Conservation (phyloP, 2,888 invertebrate species). For the Tenthredo distinguenda region DNA sequence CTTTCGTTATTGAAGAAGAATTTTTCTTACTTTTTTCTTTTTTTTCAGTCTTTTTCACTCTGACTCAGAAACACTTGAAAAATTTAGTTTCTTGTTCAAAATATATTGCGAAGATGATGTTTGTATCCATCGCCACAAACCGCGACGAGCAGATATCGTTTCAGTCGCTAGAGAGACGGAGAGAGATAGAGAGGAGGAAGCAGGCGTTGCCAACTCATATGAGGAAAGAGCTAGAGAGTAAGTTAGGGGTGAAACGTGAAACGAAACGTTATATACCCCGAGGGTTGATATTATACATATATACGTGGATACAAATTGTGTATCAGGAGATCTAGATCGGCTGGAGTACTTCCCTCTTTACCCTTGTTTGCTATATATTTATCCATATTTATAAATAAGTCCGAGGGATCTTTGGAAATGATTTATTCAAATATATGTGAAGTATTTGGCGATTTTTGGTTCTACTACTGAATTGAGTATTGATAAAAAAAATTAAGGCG, state of each 20-base stretch:
- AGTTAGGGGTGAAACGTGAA: constrained; percentile 17
- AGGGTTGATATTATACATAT: constrained; percentile 36
- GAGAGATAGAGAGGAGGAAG: constrained; percentile 1
- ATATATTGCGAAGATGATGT: neutral
- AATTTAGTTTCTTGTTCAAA: neutral
- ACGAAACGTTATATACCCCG: neutral
- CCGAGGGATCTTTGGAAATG: too few relatives aligned
- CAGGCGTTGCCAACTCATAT: neutral
- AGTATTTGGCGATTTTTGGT: too few relatives aligned
- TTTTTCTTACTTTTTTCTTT: neutral
- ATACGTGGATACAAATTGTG: constrained; percentile 38
- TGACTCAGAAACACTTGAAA: neutral
- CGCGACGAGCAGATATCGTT: constrained; percentile 14
- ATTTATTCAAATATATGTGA: too few relatives aligned
- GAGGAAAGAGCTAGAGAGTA: neutral
- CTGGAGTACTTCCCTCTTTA: constrained; percentile 1
- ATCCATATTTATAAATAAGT: neutral
- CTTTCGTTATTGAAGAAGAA: neutral
- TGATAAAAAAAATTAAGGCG: neutral
- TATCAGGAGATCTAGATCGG: constrained; percentile 46
- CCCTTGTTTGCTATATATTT: neutral
- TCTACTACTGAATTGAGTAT: neutral
- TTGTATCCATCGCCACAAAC: constrained; percentile 10
- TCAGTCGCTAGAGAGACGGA: constrained; percentile 19
- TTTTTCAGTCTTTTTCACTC: neutral